Evolutionary conservation across 1,140 invertebrate species (phyloP), one percentile per base, ranked within the genome.

Genomic region (Rhagoletis zephyria): DNA sequence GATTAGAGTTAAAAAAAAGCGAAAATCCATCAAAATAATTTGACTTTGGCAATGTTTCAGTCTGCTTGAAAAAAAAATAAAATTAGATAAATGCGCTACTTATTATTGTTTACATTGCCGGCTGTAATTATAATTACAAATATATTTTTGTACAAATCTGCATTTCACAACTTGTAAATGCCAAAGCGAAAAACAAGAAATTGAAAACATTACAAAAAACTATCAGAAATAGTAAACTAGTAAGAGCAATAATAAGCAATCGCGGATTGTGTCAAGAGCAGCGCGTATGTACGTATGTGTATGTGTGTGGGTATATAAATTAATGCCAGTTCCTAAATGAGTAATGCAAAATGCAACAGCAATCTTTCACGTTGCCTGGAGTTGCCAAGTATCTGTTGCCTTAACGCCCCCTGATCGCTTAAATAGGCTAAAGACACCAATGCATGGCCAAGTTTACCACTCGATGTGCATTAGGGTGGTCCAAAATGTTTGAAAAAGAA

Each of bases 211-310:
- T 67, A 10, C 40, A 10, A 0, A 30, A 30, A 30, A 30, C 30
- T 64, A 19, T 64, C 9, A 70, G 40, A 70, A 45, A 48, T 40
- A 48, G 6, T 42, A 48, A 74, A 74, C 14, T 74, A 74, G 70
- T 74, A 7, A 10, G 5, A 51, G 45, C 70, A 74, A 51, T 1
- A 51, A 30, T 42, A 74, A 42, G 45, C 40, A 16, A 48, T 48
- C 10, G 48, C 16, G 10, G 70, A 74, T 74, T 48, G 70, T 74
- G 70, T 74, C 70, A 74, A 74, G 70, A 74, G 70, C 70, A 74
- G 30, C 70, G 42, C 30, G 7, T 16, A n/a, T n/a, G 16, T 48
- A 48, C n/a, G n/a, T n/a, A n/a, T 48, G 3, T 2, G 14, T n/a
- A 2, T 51, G 16, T 48, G 16, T 74, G 7, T 48, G 14, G 10